Evolutionary conservation across 1,140 invertebrate genomes (phyloP).

Genomic region (Penaeus japonicus): DNA sequence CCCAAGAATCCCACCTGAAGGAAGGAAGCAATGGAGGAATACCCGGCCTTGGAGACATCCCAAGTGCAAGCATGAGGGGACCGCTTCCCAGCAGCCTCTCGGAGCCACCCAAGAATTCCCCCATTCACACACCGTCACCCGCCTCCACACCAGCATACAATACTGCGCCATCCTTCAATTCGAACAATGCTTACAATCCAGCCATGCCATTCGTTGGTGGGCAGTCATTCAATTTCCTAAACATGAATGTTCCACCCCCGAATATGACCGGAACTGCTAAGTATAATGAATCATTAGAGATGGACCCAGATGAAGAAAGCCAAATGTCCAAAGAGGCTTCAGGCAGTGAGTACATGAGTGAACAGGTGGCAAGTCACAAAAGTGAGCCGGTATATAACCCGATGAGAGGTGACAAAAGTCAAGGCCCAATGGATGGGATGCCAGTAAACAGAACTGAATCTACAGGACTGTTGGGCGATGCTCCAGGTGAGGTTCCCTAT

Average conservation of each 20-base stretch:
- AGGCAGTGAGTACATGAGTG: background rate
- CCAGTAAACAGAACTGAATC: background rate
- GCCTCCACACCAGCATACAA: background rate
- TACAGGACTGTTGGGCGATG: conserved; percentile 34
- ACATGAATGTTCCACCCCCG: conserved; percentile 26
- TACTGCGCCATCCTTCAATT: background rate
- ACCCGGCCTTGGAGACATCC: conserved; percentile 56
- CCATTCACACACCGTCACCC: conserved; percentile 36
- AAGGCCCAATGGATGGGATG: background rate
- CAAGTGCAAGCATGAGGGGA: conserved; percentile 44
- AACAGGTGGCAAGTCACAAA: background rate
- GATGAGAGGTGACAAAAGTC: background rate
- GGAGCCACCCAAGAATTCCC: conserved; percentile 29
- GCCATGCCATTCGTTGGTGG: background rate
- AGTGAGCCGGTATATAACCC: background rate
- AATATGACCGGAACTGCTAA: background rate
- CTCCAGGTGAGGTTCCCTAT: conserved; percentile 1
- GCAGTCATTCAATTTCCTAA: background rate
- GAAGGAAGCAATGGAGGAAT: conserved; percentile 18
- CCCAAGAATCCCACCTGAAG: background rate
- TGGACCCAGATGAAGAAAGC: conserved; percentile 4
- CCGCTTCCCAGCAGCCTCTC: conserved; percentile 37
- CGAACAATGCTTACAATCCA: background rate
- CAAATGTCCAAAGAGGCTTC: conserved; percentile 2
- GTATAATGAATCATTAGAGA: conserved; percentile 30